A percentile compares a stretch with the other conserved stretches of the same genome.
Evolutionary conservation across 2,113 vertebrate species (phyloP).

Genomic region (Fulmarus glacialis): DNA sequence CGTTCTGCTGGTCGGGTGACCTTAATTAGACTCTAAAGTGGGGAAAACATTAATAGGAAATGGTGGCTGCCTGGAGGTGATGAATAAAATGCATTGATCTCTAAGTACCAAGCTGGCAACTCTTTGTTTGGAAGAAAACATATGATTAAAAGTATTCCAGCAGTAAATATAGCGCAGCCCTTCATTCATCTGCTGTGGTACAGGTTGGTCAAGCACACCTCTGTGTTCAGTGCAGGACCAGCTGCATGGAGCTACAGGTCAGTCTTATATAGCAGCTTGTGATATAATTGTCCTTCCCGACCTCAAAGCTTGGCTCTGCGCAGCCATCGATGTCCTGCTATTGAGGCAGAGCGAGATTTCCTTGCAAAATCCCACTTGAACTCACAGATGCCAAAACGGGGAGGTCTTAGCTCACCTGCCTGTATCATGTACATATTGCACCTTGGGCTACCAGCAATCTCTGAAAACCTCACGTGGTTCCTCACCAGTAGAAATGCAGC

Average conservation of each 20-base stretch:
- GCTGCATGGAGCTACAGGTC: neutral
- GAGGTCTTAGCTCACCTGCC: neutral
- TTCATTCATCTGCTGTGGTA: neutral
- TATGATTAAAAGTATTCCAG: neutral
- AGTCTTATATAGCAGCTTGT: rapidly evolving
- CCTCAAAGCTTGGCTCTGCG: neutral
- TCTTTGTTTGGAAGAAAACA: neutral
- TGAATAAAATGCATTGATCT: constrained; percentile 56
- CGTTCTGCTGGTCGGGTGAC: neutral
- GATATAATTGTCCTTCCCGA: neutral
- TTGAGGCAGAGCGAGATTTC: neutral
- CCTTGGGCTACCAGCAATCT: neutral
- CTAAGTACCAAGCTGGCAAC: neutral
- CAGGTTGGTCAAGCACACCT: neutral
- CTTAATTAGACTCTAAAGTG: constrained; percentile 62
- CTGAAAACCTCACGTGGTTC: rapidly evolving
- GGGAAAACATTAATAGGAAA: constrained; percentile 32
- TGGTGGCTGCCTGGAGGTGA: constrained; percentile 3
- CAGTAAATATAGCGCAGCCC: neutral
- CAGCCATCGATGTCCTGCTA: rapidly evolving
- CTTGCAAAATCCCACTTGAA: neutral
- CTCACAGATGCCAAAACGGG: rapidly evolving
- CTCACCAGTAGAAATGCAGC: neutral
- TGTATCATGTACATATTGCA: rapidly evolving
- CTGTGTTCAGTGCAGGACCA: neutral